These are phyloP conservation scores for Chamaetylas fuelleborni DNA, from an alignment of 2,113 vertebrate species.

Conservation along the genomic window DNA sequence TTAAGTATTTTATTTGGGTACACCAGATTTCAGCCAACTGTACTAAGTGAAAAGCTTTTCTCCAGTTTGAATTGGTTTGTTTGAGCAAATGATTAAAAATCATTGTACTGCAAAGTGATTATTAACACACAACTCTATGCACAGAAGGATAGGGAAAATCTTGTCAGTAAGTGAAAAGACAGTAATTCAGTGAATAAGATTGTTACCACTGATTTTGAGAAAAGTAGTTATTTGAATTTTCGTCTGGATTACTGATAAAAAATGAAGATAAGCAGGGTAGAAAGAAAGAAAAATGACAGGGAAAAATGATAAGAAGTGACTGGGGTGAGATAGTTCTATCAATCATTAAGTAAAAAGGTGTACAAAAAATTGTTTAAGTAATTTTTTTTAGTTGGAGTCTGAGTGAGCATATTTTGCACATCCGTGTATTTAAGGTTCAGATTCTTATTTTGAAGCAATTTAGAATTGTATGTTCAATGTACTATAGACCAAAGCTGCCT, in stretches of 20 bases:
- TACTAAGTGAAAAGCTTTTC: not conserved
- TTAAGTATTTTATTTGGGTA: not conserved
- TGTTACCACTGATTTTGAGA: not conserved
- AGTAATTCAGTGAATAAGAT: not conserved
- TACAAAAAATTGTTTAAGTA: not conserved
- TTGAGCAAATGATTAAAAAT: not conserved
- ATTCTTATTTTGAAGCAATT: not conserved
- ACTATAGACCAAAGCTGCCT: not conserved
- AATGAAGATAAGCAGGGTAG: not conserved
- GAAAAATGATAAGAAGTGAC: not conserved
- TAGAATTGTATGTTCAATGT: not conserved
- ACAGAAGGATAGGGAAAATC: not conserved
- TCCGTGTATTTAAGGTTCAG: not conserved
- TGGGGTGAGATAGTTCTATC: not conserved
- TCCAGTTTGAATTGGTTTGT: not conserved
- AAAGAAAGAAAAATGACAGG: not conserved
- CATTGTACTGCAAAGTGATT: not conserved
- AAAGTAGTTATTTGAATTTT: not conserved
- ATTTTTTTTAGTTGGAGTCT: not conserved
- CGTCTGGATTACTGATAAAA: not conserved
- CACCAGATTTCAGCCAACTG: not conserved
- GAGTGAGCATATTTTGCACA: not conserved
- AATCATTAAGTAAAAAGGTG: not conserved
- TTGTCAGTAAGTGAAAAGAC: not conserved
- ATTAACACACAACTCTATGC: not conserved